Conservation (phyloP, 1,140 invertebrate genomes). For the Frieseomelitta varia region DNA sequence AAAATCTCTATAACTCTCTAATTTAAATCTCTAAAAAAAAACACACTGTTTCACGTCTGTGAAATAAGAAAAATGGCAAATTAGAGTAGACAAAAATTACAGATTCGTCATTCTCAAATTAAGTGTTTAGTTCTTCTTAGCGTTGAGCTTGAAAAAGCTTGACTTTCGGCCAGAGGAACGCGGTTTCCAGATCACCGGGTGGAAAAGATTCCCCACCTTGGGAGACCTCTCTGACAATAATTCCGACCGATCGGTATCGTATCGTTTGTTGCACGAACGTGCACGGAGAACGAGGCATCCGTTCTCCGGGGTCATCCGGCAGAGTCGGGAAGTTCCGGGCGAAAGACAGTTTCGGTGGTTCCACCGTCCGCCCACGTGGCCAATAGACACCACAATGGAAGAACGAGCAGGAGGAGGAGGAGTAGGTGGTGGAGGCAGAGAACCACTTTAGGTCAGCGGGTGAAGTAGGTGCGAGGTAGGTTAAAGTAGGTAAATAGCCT, state of each 20-base stretch:
- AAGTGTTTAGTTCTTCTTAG: too few relatives aligned
- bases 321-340: too few relatives aligned
- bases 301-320: not conserved
- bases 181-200: too few relatives aligned
- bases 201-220: not conserved
- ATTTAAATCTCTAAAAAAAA: too few relatives aligned
- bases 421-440: not conserved
- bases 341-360: not conserved
- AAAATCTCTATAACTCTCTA: too few relatives aligned
- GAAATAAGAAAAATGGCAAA: too few relatives aligned
- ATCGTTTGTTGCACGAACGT: not conserved
- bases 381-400: conserved; percentile 20
- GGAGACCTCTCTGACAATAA: not conserved
- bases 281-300: not conserved
- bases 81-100: too few relatives aligned
- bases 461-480: conserved; percentile 67
- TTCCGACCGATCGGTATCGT: not conserved
- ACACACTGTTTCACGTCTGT: too few relatives aligned
- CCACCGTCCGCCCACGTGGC: not conserved
- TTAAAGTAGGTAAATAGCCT: conserved; percentile 82
- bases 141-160: too few relatives aligned
- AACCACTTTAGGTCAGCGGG: conserved; percentile 35
- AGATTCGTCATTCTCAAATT: too few relatives aligned
- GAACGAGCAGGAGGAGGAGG: conserved; percentile 9
- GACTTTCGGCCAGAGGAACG: too few relatives aligned